Percentiles rank a stretch among this genome's conserved stretches.
These are phyloP conservation scores for Caenorhabditis uteleia DNA, from an alignment of 2,888 invertebrate species.

Conservation along the genomic window DNA sequence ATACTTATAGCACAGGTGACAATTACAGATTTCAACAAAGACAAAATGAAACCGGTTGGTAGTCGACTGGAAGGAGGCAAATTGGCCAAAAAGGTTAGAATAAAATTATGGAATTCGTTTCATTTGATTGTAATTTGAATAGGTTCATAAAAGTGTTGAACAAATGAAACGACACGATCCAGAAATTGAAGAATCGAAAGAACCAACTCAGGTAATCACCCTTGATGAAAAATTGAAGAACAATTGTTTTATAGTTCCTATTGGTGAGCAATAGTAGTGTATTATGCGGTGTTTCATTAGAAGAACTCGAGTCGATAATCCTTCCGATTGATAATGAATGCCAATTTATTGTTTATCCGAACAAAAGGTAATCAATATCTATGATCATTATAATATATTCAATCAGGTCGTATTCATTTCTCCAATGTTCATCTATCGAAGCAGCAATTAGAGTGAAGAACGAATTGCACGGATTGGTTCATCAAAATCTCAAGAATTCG, in stretches of 20 bases:
- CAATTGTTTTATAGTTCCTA: constrained; percentile 40
- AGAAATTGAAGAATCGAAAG: constrained; percentile 39
- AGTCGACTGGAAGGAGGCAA: constrained; percentile 42
- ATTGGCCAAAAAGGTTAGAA: constrained; percentile 44
- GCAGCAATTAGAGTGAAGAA: constrained; percentile 25
- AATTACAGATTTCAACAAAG: constrained; percentile 51
- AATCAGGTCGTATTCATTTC: constrained; percentile 54
- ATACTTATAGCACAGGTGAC: no score
- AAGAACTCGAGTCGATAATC: constrained; percentile 55
- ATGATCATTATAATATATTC: neutral
- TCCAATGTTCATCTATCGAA: constrained; percentile 44
- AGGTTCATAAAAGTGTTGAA: constrained; percentile 45
- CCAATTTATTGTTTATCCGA: constrained; percentile 54
- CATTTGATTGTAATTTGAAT: no score
- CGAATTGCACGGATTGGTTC: constrained; percentile 48
- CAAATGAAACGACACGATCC: constrained; percentile 53
- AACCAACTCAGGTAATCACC: constrained; percentile 45
- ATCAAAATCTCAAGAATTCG: constrained; percentile 28
- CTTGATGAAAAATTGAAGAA: neutral
- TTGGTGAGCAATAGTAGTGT: constrained; percentile 59
- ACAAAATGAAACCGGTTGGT: constrained; percentile 44
- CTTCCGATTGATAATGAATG: constrained; percentile 32
- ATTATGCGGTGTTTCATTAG: constrained; percentile 54
- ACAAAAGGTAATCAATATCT: constrained; percentile 32
- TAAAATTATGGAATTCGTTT: no score